phyloP scores from a whole-genome alignment of 2,797 vertebrate species.

The Rhinogobio ventralis region DNA sequence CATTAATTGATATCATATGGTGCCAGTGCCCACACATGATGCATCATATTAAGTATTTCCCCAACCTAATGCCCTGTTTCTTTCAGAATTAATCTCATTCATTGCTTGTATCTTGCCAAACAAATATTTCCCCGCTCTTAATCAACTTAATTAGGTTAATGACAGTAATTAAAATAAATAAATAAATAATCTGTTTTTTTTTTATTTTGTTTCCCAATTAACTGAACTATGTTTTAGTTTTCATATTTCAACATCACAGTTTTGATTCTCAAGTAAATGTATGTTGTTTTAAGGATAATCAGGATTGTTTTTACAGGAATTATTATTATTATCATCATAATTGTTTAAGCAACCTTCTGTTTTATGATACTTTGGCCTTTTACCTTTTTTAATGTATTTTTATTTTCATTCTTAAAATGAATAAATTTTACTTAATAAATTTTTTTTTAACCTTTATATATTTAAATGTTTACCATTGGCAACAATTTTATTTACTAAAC shows the following conservation, averaged over 20 bases:
- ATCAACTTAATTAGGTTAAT: background rate
- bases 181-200: background rate
- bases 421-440: no score
- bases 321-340: background rate
- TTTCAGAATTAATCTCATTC: conserved; percentile 18
- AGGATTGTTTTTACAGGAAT: background rate
- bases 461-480: no score
- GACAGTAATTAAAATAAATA: background rate
- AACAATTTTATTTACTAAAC: no score
- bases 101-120: background rate
- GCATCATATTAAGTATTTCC: conserved; percentile 25
- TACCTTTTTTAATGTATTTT: background rate
- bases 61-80: conserved; percentile 2
- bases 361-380: conserved; percentile 8
- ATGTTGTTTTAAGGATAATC: background rate
- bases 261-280: background rate
- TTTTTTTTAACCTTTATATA: no score
- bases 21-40: conserved; percentile 5
- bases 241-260: background rate
- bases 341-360: background rate
- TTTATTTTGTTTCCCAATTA: background rate
- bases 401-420: no score
- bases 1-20: conserved; percentile 70
- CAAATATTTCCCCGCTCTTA: background rate
- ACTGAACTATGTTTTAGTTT: background rate